Evolutionary conservation across 37 sponge, comb jelly and placozoan genomes (phyloP), one percentile per base, ranked within the genome.

Genomic region (Axinella damicornis): DNA sequence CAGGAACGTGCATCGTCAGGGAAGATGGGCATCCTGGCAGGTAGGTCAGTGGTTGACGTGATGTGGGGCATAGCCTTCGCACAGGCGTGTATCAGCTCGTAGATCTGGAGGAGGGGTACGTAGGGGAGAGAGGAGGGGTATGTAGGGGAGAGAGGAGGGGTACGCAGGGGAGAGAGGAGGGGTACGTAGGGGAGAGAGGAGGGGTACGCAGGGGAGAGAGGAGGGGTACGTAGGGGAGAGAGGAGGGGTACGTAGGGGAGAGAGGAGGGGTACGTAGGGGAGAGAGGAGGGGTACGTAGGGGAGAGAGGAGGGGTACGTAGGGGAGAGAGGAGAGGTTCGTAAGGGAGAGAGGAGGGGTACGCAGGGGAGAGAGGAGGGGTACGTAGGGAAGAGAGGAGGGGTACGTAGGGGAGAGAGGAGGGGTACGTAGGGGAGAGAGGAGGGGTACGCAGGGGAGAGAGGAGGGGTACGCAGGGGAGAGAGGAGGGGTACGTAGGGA

Each of bases 61-160:
- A 78, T 40, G 41, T 89, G 78, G 69, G 89, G 89, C 53, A 83
- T 34, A 25, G 83, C 83, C 14, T 40, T 69, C 16, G 72, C 64
- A 33, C 83, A 83, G 0, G 89, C 89, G 35, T 89, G 83, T 13
- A 89, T 69, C 5, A 89, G 46, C 53, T 83, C 89, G 65, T 89
- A 89, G 19, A 89, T 83, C 89, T 89, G 61, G 46, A 9, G 18
- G 25, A 28, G 2, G 31, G 54, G 4, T 46, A 9, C 9, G 46
- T 46, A 9, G 9, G 46, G 46, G 9, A n/a, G n/a, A n/a, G n/a
- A n/a, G n/a, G n/a, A n/a, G n/a, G n/a, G n/a, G n/a, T n/a, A n/a
- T n/a, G n/a, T n/a, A n/a, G n/a, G n/a, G n/a, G n/a, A n/a, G n/a
- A n/a, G n/a, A n/a, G n/a, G n/a, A n/a, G n/a, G n/a, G n/a, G n/a